These are phyloP conservation scores for Aporophyla nigra DNA, from an alignment of 2,888 invertebrate species.

Conservation along the genomic window DNA sequence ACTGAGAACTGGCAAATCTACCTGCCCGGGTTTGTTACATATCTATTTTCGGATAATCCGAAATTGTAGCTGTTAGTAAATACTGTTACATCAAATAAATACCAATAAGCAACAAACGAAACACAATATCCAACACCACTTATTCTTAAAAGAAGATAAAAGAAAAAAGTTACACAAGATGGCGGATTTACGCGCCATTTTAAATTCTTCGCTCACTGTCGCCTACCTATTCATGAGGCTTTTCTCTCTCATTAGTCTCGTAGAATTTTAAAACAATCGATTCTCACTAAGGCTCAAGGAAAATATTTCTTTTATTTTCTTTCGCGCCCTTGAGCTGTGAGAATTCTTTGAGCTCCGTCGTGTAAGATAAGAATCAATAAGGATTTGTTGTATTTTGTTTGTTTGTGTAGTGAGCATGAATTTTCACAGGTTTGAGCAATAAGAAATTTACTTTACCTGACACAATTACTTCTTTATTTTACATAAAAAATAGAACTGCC, in stretches of 20 bases:
- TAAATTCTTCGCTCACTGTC: conserved; percentile 40
- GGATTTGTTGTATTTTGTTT: conserved; percentile 18
- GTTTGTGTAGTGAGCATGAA: conserved; percentile 13
- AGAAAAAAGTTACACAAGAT: conserved; percentile 48
- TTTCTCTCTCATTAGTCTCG: conserved; percentile 57
- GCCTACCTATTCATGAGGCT: conserved; percentile 48
- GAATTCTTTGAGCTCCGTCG: conserved; percentile 34
- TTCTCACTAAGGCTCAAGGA: conserved; percentile 5
- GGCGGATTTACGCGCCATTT: conserved; percentile 48
- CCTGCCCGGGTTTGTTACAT: neutral
- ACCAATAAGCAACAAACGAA: conserved; percentile 17
- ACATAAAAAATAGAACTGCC: neutral
- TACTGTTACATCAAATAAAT: neutral
- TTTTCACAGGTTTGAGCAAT: conserved; percentile 18
- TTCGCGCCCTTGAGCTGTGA: conserved; percentile 7
- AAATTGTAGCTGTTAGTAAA: neutral
- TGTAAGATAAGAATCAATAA: conserved; percentile 16
- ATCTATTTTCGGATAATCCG: neutral
- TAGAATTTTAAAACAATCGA: conserved; percentile 58
- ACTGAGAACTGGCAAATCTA: neutral
- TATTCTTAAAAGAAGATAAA: conserved; percentile 24
- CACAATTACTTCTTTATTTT: neutral
- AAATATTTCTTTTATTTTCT: conserved; percentile 43
- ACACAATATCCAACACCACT: conserved; percentile 24
- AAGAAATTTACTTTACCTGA: neutral